These are phyloP conservation scores for Trissonchulus latispiculum DNA, from an alignment of 2,888 invertebrate species.

Conservation along the genomic window DNA sequence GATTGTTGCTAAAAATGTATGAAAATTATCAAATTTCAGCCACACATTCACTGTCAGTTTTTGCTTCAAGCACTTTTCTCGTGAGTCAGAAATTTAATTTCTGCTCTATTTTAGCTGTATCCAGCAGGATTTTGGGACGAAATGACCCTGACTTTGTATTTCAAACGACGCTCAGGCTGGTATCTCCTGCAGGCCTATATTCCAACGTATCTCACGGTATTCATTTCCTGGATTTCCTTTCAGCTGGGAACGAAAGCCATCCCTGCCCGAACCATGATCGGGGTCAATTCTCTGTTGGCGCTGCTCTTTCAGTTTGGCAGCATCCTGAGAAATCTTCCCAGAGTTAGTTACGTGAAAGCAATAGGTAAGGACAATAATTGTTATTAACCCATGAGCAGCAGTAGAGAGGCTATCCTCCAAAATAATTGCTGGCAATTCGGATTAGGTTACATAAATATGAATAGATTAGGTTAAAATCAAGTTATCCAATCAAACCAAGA, in stretches of 20 bases:
- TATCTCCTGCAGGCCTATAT: conserved; percentile 19
- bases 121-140: conserved; percentile 21
- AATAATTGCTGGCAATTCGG: too few species aligned
- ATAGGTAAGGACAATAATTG: too few species aligned
- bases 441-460: too few species aligned
- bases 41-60: too few species aligned
- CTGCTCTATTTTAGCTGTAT: conserved; percentile 13
- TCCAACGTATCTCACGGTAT: conserved; percentile 18
- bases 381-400: too few species aligned
- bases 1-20: neutral
- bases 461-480: too few species aligned
- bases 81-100: neutral
- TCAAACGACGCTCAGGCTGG: conserved; percentile 14
- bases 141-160: conserved; percentile 9
- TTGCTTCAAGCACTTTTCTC: neutral
- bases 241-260: conserved; percentile 13
- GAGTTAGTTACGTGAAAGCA: neutral
- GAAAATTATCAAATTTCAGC: neutral
- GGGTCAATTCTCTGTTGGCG: conserved; percentile 15
- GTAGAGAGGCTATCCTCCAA: too few species aligned
- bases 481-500: too few species aligned
- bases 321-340: conserved; percentile 14
- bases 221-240: conserved; percentile 19
- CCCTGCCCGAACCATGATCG: conserved; percentile 11
- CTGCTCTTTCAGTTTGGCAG: conserved; percentile 19